Base-by-base conservation (phyloP, 2,113 vertebrate species). In the Neolamprologus devosi region DNA sequence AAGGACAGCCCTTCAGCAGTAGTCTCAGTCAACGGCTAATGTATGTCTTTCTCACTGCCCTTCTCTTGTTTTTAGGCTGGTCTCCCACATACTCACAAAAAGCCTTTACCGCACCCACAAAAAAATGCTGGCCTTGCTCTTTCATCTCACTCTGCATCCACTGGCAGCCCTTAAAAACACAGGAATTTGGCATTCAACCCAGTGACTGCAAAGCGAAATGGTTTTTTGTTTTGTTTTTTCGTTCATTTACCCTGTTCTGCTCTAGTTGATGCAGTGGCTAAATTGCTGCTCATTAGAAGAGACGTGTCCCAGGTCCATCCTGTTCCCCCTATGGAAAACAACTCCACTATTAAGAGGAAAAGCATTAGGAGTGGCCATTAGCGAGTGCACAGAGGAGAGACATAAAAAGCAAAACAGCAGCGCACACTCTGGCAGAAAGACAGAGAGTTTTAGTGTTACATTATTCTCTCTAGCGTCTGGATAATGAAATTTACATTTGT, bases 211-310 rank as follows among this genome's bases (percentile, higher is more conserved):
- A 47, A 83, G 40, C 17, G 1, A 58, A 89, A 70, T 45, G 37
- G 3, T 0, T 21, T 80, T 70, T 60, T 53, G 35, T 28, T 81
- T 9, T 49, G 21, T 65, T 3, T 26, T 81, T 19, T 23, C 42
- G 51, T 80, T 87, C 9, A 88, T 92, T 84, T 89, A 60, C 81
- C 79, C 53, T 7, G 47, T 81, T 91, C 78, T 78, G 85, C 88
- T 86, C 40, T 11, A 57, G 49, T 90, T 82, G 58, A 6, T 84
- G 54, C 79, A 84, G 28, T 51, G 42, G 79, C 73, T 70, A 85
- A 89, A 92, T 84, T 89, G 82, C 84, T 84, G 75, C 65, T 92
- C 87, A 94, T 94, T 90, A 93, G 45, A 68, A 75, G 83, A 63
- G 82, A 89, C 80, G 45, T 85, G 45, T 91, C 84, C 58, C 13